Conservation (phyloP, 2,888 invertebrate species). For the Sceliomorpha sp. region DNA sequence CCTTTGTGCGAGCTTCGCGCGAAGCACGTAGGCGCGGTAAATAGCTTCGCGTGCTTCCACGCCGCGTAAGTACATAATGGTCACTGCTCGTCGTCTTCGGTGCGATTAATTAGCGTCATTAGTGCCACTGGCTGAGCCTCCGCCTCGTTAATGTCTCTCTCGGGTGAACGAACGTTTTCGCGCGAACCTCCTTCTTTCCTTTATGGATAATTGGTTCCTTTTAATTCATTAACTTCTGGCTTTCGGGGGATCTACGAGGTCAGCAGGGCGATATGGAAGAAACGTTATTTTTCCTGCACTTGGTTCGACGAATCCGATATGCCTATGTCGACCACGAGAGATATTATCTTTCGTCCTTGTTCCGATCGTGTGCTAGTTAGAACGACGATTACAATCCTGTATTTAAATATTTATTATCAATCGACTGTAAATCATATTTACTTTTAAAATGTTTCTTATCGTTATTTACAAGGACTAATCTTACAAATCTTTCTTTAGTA, state of each 20-base stretch:
- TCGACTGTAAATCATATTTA: too few relatives aligned
- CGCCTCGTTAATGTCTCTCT: constrained; percentile 64
- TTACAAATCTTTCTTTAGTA: too few relatives aligned
- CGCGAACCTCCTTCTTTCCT: constrained; percentile 24
- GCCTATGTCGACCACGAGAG: too few relatives aligned
- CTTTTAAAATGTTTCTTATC: too few relatives aligned
- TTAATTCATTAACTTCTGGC: constrained; percentile 32
- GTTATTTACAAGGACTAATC: too few relatives aligned
- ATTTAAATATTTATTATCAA: too few relatives aligned
- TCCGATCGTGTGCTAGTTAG: too few relatives aligned
- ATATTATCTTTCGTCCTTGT: too few relatives aligned
- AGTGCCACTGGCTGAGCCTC: constrained; percentile 68
- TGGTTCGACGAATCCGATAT: too few relatives aligned
- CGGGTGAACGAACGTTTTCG: constrained; percentile 52
- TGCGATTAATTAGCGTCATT: constrained; percentile 74
- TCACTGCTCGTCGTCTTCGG: constrained; percentile 64
- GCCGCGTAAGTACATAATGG: constrained; percentile 60
- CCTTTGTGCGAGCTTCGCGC: constrained; percentile 16
- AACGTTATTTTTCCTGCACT: too few relatives aligned
- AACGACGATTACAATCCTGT: too few relatives aligned
- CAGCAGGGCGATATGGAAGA: too few relatives aligned
- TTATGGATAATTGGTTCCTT: constrained; percentile 40
- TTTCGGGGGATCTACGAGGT: not conserved
- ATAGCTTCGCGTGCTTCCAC: constrained; percentile 62
- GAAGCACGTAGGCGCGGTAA: constrained; percentile 32